Percentiles rank a stretch among this genome's conserved stretches.
Evolutionary conservation across 2,113 vertebrate genomes (phyloP).

Genomic region (Phainopepla nitens): DNA sequence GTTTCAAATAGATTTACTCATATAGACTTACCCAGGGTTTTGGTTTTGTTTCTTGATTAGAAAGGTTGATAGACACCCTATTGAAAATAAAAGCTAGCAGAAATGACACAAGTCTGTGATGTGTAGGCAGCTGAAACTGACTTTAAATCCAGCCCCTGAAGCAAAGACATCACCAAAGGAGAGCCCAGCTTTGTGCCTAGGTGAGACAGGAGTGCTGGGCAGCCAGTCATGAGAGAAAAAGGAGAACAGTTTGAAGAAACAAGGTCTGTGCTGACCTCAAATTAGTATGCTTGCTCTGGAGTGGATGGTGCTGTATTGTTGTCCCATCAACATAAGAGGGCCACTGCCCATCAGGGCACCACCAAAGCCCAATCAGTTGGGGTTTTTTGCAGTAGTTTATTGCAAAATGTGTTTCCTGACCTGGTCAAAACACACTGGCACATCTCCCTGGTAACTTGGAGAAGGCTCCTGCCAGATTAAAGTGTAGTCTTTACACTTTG

Average conservation of each 20-base stretch:
- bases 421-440: background rate
- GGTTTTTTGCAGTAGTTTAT: background rate
- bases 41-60: background rate
- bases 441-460: background rate
- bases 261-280: background rate
- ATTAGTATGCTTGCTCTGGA: background rate
- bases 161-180: background rate
- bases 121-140: background rate
- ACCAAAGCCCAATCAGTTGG: background rate
- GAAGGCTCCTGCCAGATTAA: background rate
- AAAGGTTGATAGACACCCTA: background rate
- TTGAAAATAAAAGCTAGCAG: background rate
- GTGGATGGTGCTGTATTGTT: background rate
- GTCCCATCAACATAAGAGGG: rapidly evolving
- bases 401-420: background rate
- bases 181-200: background rate
- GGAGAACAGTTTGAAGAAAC: background rate
- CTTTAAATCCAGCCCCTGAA: background rate
- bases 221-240: background rate
- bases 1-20: background rate
- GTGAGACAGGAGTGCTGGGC: background rate
- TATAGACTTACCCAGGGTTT: background rate
- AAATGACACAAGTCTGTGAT: background rate
- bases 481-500: background rate
- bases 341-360: background rate